Evolutionary conservation across 2,888 invertebrate species (phyloP).

Genomic region (Galeruca laticollis): DNA sequence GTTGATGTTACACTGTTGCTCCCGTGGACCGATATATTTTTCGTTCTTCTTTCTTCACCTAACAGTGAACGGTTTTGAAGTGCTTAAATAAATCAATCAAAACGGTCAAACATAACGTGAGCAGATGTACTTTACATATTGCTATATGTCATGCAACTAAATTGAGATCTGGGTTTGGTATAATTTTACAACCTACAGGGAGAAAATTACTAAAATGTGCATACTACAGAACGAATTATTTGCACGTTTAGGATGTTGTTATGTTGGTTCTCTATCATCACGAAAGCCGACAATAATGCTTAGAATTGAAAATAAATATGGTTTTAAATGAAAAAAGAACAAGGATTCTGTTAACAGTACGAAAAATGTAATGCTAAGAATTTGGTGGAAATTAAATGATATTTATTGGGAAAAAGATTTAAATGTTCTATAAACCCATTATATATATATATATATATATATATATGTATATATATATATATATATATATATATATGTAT

Average conservation of each 20-base stretch:
- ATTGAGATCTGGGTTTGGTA: neutral
- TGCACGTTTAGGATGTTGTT: neutral
- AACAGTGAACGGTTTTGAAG: neutral
- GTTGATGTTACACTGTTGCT: no score
- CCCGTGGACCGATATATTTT: no score
- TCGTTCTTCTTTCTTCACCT: no score
- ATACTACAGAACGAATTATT: neutral
- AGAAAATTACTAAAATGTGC: neutral
- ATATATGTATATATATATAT: no score
- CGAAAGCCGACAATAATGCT: neutral
- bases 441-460: no score
- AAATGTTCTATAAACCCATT: no score
- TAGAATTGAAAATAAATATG: neutral
- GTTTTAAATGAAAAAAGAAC: no score
- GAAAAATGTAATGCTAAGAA: no score
- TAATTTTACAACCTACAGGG: neutral
- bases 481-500: no score
- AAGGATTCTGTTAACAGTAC: no score
- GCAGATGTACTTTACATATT: neutral
- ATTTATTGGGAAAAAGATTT: no score
- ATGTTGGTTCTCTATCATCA: neutral
- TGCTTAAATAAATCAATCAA: neutral
- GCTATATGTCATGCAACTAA: conserved; percentile 4
- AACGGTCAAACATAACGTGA: neutral
- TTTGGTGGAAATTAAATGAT: no score